These are phyloP conservation scores for Orius insidiosus DNA, from an alignment of 1,140 invertebrate species.

Conservation along the genomic window DNA sequence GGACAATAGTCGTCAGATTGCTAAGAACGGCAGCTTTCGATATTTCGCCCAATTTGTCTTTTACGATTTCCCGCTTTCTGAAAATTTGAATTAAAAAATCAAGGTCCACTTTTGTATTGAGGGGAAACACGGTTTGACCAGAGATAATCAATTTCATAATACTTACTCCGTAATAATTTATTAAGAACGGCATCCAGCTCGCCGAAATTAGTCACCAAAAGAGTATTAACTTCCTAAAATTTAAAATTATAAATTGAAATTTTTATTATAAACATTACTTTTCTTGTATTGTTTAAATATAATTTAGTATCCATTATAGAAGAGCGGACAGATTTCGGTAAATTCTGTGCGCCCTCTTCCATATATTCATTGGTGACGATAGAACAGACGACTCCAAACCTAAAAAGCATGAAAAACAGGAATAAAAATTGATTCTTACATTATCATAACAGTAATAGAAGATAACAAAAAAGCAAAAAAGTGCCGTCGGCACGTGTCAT, in stretches of 20 bases:
- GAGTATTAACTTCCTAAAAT: conserved; percentile 35
- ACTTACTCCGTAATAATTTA: conserved; percentile 40
- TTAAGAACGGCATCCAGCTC: conserved; percentile 46
- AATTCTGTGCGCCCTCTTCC: conserved; percentile 43
- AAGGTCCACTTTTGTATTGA: conserved; percentile 1
- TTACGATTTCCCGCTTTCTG: conserved; percentile 45
- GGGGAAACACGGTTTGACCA: background rate
- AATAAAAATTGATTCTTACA: conserved; percentile 37
- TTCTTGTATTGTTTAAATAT: conserved; percentile 47
- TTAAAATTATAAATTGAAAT: conserved; percentile 2
- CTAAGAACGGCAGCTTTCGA: conserved; percentile 54
- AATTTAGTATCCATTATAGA: conserved; percentile 43
- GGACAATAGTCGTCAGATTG: conserved; percentile 52
- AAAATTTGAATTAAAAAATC: conserved; percentile 14
- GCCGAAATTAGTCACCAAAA: conserved; percentile 48
- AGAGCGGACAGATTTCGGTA: conserved; percentile 35
- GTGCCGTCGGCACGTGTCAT: conserved; percentile 59
- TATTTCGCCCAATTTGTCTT: conserved; percentile 45
- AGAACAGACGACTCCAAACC: conserved; percentile 67
- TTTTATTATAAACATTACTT: conserved; percentile 21
- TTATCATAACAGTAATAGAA: conserved; percentile 42
- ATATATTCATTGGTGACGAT: conserved; percentile 72
- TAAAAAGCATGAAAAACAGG: conserved; percentile 23
- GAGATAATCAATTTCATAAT: background rate
- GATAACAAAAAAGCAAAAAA: conserved; percentile 54